Conservation (phyloP, 1,140 invertebrate species). For the Pissodes strobi region DNA sequence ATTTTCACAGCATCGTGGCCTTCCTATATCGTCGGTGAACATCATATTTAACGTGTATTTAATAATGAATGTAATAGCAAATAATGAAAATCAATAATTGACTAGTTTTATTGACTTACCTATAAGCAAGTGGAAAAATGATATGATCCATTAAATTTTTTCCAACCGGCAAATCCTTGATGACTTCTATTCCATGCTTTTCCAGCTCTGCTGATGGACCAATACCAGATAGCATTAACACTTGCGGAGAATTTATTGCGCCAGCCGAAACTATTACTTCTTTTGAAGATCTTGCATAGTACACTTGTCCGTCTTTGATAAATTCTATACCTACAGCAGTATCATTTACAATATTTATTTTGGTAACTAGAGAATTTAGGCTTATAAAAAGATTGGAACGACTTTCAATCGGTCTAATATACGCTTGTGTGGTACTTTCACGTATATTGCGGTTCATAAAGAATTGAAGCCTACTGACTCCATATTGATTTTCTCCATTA, state of each 20-base stretch:
- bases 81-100: too few relatives aligned
- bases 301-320: conserved; percentile 58
- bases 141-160: conserved; percentile 79
- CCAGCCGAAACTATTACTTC: conserved; percentile 80
- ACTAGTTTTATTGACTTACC: too few relatives aligned
- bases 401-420: conserved; percentile 5
- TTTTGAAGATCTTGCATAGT: conserved; percentile 58
- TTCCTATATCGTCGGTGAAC: too few relatives aligned
- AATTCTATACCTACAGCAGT: conserved; percentile 74
- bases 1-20: too few relatives aligned
- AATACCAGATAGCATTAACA: conserved; percentile 79
- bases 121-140: too few relatives aligned
- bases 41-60: too few relatives aligned
- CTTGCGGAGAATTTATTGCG: conserved; percentile 72
- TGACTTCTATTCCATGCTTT: conserved; percentile 65
- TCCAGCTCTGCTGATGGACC: too few relatives aligned
- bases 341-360: conserved; percentile 50
- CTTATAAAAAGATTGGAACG: conserved; percentile 18
- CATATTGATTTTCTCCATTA: conserved; percentile 45
- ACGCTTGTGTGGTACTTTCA: conserved; percentile 43
- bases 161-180: conserved; percentile 73
- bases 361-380: conserved; percentile 37
- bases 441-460: conserved; percentile 7
- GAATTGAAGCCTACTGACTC: conserved; percentile 16
- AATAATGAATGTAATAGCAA: too few relatives aligned